A percentile compares a stretch with the other conserved stretches of the same genome.
These are phyloP conservation scores for Megaceryle alcyon DNA, from an alignment of 2,797 vertebrate species.

Conservation along the genomic window DNA sequence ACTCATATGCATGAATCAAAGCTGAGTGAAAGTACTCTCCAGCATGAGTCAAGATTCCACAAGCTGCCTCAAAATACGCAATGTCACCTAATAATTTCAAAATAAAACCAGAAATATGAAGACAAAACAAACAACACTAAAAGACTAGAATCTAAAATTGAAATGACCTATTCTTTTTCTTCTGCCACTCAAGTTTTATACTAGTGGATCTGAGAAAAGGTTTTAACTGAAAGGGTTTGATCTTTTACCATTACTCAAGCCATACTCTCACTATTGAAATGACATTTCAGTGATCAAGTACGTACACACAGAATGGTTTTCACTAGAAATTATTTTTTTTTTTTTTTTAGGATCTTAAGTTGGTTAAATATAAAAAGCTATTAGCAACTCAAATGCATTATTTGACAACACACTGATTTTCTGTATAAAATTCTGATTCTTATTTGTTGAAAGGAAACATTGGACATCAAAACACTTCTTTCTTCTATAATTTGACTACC, in stretches of 20 bases:
- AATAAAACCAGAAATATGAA: constrained; percentile 60
- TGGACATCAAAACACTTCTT: background rate
- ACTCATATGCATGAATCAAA: background rate
- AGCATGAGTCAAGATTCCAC: constrained; percentile 11
- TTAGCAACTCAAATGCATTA: background rate
- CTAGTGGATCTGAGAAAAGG: background rate
- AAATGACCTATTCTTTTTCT: background rate
- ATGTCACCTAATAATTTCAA: constrained; percentile 23
- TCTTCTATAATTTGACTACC: background rate
- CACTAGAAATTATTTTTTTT: background rate
- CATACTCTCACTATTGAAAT: background rate
- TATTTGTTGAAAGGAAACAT: background rate
- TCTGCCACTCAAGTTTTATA: background rate
- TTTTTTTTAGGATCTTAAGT: background rate
- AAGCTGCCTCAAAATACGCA: constrained; percentile 42
- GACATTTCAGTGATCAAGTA: background rate
- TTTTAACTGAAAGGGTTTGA: background rate
- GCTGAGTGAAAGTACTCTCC: background rate
- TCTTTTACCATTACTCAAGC: background rate
- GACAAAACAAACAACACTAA: constrained; percentile 40
- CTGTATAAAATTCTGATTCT: background rate
- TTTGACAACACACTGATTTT: background rate
- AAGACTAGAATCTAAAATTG: background rate
- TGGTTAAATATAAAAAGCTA: background rate
- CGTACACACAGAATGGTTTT: background rate